phyloP scores from a whole-genome alignment of 2,113 vertebrate genomes.

The Eurystomus gularis region DNA sequence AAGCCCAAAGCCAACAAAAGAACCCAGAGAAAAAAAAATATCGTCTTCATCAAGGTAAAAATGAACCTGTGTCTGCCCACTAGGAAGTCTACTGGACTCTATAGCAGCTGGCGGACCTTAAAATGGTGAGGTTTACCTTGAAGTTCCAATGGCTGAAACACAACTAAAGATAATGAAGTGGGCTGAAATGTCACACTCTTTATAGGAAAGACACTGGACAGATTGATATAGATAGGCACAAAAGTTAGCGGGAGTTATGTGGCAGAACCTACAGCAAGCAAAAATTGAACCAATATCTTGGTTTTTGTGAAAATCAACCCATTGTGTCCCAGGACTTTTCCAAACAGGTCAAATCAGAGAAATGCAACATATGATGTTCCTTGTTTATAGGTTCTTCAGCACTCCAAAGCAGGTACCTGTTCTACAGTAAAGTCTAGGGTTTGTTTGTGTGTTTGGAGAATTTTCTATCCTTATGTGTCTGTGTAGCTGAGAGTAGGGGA shows the following conservation, averaged over 20 bases:
- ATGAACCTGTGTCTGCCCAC: not conserved
- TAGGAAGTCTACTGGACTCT: not conserved
- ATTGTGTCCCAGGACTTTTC: not conserved
- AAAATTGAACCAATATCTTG: not conserved
- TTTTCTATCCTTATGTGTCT: not conserved
- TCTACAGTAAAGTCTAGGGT: slow-evolving; percentile 51
- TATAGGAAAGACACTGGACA: not conserved
- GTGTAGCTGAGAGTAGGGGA: slow-evolving; percentile 12
- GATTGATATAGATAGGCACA: not conserved
- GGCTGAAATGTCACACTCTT: not conserved
- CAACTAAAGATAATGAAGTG: not conserved
- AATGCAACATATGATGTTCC: not conserved
- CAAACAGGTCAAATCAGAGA: not conserved
- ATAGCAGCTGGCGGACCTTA: not conserved
- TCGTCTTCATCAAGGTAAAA: not conserved
- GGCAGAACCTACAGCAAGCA: not conserved
- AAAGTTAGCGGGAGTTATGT: not conserved
- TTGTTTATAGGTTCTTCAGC: not conserved
- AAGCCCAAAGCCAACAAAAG: not conserved
- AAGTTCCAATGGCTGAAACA: not conserved
- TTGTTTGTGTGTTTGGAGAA: slow-evolving; percentile 45
- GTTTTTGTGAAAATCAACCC: not conserved
- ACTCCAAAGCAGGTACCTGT: slow-evolving; percentile 10
- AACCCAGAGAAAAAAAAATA: not conserved
- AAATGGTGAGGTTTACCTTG: not conserved